These are phyloP conservation scores for Sipha flava DNA, from an alignment of 1,140 invertebrate species.

Conservation along the genomic window DNA sequence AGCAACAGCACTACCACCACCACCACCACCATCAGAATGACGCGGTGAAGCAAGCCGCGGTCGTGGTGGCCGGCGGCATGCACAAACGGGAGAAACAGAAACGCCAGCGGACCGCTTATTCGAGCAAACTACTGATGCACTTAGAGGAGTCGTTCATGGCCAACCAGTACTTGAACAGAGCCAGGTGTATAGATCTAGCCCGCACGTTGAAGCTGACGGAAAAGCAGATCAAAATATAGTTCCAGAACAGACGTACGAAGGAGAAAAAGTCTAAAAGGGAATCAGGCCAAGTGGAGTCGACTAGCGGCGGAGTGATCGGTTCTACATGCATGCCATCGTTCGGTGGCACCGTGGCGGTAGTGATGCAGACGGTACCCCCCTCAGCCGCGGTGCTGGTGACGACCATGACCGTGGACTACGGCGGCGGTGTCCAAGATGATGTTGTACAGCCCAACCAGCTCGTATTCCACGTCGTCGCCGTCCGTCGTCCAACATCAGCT, in stretches of 20 bases:
- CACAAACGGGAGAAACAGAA: conserved; percentile 18
- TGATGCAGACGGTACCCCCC: not conserved
- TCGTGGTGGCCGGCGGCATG: not conserved
- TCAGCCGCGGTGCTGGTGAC: too few relatives aligned
- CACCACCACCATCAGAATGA: not conserved
- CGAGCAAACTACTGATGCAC: conserved; percentile 92
- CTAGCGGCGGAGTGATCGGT: not conserved
- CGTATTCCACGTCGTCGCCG: not conserved
- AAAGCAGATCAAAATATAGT: conserved; percentile 98
- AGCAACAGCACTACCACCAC: not conserved
- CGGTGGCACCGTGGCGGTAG: not conserved
- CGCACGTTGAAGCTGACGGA: conserved; percentile 91
- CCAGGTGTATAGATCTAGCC: conserved; percentile 95
- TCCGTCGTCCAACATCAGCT: not conserved
- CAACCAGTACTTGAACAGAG: conserved; percentile 93
- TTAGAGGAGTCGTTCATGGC: conserved; percentile 98
- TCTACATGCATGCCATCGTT: not conserved
- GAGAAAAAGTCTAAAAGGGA: conserved; percentile 47
- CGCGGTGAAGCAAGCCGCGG: not conserved
- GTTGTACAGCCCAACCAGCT: not conserved
- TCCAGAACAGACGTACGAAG: conserved; percentile 97
- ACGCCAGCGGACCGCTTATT: conserved; percentile 57
- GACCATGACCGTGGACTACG: too few relatives aligned
- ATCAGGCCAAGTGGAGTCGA: conserved; percentile 10
- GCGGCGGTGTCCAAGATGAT: not conserved